These are phyloP conservation scores for Napeogenes inachia DNA, from an alignment of 2,888 invertebrate species.

Conservation along the genomic window DNA sequence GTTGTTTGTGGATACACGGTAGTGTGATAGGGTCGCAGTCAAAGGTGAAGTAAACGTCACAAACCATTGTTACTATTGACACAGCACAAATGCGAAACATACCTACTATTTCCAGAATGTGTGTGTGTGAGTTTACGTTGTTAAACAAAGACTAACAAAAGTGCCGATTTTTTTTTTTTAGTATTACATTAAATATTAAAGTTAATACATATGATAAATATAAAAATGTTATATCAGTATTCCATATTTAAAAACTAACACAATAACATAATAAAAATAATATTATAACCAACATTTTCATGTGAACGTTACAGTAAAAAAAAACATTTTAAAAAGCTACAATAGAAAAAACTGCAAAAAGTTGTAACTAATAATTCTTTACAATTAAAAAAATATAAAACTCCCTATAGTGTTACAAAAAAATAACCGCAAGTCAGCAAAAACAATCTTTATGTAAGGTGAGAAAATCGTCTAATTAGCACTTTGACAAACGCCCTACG, in stretches of 20 bases:
- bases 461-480: slow-evolving; percentile 74
- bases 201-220: no score
- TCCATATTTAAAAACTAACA: no score
- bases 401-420: slow-evolving; percentile 20
- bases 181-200: no score
- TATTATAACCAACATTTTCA: no score
- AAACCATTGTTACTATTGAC: slow-evolving; percentile 27
- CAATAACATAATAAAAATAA: no score
- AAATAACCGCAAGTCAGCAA: slow-evolving; percentile 30
- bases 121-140: not conserved
- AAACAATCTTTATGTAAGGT: slow-evolving; percentile 58
- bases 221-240: no score
- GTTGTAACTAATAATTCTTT: not conserved
- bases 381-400: slow-evolving; percentile 16
- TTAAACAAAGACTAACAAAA: not conserved
- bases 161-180: no score
- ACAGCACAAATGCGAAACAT: slow-evolving; percentile 22
- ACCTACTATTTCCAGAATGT: slow-evolving; percentile 12
- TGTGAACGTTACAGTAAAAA: no score
- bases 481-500: slow-evolving; percentile 50
- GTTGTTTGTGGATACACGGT: no score
- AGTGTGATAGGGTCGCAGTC: slow-evolving; percentile 28
- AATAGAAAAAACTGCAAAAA: slow-evolving; percentile 5
- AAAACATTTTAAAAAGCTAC: no score
- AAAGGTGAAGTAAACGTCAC: slow-evolving; percentile 35